These are phyloP conservation scores for Meiosimyza platycephala DNA, from an alignment of 2,888 invertebrate genomes.

Conservation along the genomic window DNA sequence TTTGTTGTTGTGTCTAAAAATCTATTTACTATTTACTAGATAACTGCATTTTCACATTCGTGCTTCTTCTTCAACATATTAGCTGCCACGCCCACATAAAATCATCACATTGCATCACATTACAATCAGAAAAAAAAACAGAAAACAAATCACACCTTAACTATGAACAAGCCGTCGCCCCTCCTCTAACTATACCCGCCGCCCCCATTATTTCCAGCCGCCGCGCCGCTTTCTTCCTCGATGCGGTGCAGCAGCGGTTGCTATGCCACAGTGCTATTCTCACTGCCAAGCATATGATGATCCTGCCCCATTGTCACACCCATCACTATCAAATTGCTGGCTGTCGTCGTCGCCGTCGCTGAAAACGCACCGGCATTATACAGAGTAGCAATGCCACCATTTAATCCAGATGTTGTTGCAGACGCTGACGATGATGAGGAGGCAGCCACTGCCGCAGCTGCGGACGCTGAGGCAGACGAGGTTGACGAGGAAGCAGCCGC, in stretches of 20 bases:
- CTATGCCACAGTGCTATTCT: slow-evolving; percentile 58
- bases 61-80: slow-evolving; percentile 2
- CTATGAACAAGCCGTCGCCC: background rate
- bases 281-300: slow-evolving; percentile 51
- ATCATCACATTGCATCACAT: slow-evolving; percentile 35
- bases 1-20: slow-evolving; percentile 20
- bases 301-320: slow-evolving; percentile 53
- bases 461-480: slow-evolving; percentile 42
- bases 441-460: slow-evolving; percentile 42
- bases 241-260: slow-evolving; percentile 53
- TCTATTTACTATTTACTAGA: slow-evolving; percentile 41
- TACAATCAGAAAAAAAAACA: slow-evolving; percentile 23
- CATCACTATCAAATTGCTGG: slow-evolving; percentile 51
- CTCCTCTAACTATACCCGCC: slow-evolving; percentile 41
- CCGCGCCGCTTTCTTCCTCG: slow-evolving; percentile 40
- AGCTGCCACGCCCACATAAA: slow-evolving; percentile 36
- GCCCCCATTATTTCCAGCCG: slow-evolving; percentile 43
- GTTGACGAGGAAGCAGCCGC: slow-evolving; percentile 43
- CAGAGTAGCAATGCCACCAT: slow-evolving; percentile 36
- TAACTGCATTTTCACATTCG: slow-evolving; percentile 40
- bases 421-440: slow-evolving; percentile 43
- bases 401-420: slow-evolving; percentile 44
- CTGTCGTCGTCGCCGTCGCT: slow-evolving; percentile 40
- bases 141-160: slow-evolving; percentile 7
- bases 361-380: slow-evolving; percentile 41